phyloP scores from a whole-genome alignment of 1,140 invertebrate genomes.

The Euborellia annulipes region DNA sequence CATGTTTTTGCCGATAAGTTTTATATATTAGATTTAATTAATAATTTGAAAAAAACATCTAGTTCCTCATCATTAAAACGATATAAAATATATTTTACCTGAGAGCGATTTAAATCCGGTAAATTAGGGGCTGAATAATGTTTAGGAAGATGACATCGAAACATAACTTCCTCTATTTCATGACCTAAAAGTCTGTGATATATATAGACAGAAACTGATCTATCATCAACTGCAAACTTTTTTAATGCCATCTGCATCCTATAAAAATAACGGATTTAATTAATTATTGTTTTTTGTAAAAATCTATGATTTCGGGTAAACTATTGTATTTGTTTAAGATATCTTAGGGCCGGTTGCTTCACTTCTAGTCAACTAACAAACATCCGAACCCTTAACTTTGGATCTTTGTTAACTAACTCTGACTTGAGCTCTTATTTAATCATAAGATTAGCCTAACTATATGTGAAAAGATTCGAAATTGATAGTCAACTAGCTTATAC shows the following conservation, averaged over 20 bases:
- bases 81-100: conserved; percentile 32
- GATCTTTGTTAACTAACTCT: too few relatives aligned
- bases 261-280: not conserved
- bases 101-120: conserved; percentile 92
- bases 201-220: conserved; percentile 92
- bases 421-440: too few relatives aligned
- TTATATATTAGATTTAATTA: conserved; percentile 1
- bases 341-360: too few relatives aligned
- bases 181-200: conserved; percentile 94
- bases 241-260: conserved; percentile 83
- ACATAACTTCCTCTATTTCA: conserved; percentile 89
- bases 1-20: too few relatives aligned
- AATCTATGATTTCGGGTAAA: not conserved
- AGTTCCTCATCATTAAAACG: too few relatives aligned
- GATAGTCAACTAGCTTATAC: too few relatives aligned
- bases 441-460: too few relatives aligned
- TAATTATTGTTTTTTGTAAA: not conserved
- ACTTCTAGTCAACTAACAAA: too few relatives aligned
- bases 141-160: conserved; percentile 80
- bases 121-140: conserved; percentile 93
- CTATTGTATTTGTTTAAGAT: not conserved
- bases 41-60: conserved; percentile 4
- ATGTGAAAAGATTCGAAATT: too few relatives aligned
- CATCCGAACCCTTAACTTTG: too few relatives aligned
- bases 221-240: conserved; percentile 92